Evolutionary conservation across 2,888 invertebrate species (phyloP).

Genomic region (Heliconius charithonia): DNA sequence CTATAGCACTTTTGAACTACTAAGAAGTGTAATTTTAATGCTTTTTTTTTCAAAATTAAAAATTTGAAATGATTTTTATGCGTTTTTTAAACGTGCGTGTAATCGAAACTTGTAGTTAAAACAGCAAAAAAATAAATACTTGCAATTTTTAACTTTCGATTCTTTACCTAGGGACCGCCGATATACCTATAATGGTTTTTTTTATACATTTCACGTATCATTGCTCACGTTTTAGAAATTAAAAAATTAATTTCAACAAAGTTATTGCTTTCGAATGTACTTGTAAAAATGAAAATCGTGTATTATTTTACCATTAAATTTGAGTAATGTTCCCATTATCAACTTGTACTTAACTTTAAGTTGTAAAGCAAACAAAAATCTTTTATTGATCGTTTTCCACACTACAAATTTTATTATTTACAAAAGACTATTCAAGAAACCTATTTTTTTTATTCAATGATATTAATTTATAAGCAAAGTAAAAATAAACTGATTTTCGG

Average conservation of each 20-base stretch:
- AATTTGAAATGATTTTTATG: no score
- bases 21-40: no score
- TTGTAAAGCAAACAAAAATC: background rate
- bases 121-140: no score
- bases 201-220: background rate
- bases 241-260: background rate
- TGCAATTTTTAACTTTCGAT: no score
- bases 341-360: background rate
- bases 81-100: no score
- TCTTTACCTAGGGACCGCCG: no score
- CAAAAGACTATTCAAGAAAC: background rate
- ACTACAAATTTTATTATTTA: background rate
- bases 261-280: background rate
- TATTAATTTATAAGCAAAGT: background rate
- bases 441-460: background rate
- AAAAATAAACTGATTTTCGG: background rate
- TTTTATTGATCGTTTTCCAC: background rate
- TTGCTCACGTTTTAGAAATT: conserved; percentile 1
- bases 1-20: no score
- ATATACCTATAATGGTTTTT: background rate
- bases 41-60: no score
- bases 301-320: background rate
- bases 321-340: background rate
- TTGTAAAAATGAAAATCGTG: conserved; percentile 6
- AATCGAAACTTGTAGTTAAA: no score